Conservation (phyloP, 2,888 invertebrate genomes). For the Craniophora ligustri region DNA sequence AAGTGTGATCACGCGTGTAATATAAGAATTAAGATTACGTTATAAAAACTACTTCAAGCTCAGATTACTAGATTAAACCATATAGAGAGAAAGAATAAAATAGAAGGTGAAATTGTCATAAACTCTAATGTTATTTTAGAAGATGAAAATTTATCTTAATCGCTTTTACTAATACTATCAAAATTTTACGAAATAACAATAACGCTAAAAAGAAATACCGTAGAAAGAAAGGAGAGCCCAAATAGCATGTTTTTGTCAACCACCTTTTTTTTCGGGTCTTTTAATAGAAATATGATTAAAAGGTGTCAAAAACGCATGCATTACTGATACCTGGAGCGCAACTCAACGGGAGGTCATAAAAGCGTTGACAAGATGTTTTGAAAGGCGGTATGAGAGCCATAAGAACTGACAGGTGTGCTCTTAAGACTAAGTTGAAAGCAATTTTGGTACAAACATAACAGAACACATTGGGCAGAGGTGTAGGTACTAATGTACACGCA, state of each 20-base stretch:
- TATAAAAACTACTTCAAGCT: too few species aligned
- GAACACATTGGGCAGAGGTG: too few species aligned
- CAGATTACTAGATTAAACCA: too few species aligned
- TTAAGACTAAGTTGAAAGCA: too few species aligned
- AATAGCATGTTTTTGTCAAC: not conserved
- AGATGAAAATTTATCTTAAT: not conserved
- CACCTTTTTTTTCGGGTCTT: not conserved
- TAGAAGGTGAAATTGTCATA: not conserved
- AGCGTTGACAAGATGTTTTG: constrained; percentile 38
- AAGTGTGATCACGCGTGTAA: constrained; percentile 8
- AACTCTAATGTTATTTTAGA: not conserved
- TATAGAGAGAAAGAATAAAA: too few species aligned
- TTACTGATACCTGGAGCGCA: constrained; percentile 30
- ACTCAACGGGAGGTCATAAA: constrained; percentile 41
- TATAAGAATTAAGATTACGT: not conserved
- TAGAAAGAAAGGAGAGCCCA: constrained; percentile 34
- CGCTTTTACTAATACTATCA: not conserved
- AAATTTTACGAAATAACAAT: constrained; percentile 6
- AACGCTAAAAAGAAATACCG: constrained; percentile 2
- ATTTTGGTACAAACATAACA: too few species aligned
- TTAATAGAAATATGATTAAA: constrained; percentile 22
- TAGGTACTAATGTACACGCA: too few species aligned
- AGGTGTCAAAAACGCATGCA: constrained; percentile 33
- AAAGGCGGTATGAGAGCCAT: constrained; percentile 28
- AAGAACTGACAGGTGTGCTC: constrained; percentile 15